phyloP scores from a whole-genome alignment of 2,113 vertebrate genomes.

The Channa argus region DNA sequence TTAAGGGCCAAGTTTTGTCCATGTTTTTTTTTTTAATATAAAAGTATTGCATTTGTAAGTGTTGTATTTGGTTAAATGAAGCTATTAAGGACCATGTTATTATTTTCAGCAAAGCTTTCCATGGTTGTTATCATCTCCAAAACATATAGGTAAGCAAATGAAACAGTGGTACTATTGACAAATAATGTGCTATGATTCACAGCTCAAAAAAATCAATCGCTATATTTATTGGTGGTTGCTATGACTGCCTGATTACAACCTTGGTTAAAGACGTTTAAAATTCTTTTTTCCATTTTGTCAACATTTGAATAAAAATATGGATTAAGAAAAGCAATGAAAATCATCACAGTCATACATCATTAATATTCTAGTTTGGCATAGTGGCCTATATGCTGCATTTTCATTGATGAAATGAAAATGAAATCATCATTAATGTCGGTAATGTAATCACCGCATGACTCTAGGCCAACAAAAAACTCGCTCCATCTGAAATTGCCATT shows the following conservation, averaged over 20 bases:
- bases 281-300: background rate
- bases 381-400: constrained; percentile 7
- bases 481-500: constrained; percentile 49
- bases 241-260: background rate
- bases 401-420: background rate
- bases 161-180: too few species aligned
- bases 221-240: too few species aligned
- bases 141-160: too few species aligned
- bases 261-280: background rate
- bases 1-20: too few species aligned
- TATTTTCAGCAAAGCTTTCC: too few species aligned
- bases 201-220: too few species aligned
- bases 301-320: background rate
- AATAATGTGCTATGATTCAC: too few species aligned
- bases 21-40: too few species aligned
- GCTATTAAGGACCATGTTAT: too few species aligned
- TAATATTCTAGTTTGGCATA: constrained; percentile 26
- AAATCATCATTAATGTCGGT: constrained; percentile 43
- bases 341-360: background rate
- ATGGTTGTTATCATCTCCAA: too few species aligned
- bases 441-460: constrained; percentile 53
- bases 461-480: constrained; percentile 49
- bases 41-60: too few species aligned
- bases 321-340: constrained; percentile 2
- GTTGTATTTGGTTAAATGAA: too few species aligned